Conservation (phyloP, 2,888 invertebrate species). For the Dicyrtomina minuta region DNA sequence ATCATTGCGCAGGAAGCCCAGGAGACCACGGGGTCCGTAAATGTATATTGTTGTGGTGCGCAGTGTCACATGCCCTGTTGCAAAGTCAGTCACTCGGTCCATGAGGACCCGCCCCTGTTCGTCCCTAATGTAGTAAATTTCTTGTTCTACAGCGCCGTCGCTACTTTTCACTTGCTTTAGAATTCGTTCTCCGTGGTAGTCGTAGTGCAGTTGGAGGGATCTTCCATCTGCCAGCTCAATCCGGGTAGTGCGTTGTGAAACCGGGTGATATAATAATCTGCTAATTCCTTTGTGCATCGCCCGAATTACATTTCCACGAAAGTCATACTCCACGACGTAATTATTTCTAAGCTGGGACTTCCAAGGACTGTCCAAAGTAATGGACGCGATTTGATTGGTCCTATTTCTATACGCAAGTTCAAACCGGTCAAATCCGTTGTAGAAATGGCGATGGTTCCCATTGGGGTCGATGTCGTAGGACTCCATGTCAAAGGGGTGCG, state of each 20-base stretch:
- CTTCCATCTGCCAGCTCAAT: slow-evolving; percentile 33
- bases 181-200: slow-evolving; percentile 38
- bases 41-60: slow-evolving; percentile 23
- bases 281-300: too few relatives aligned
- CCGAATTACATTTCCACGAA: slow-evolving; percentile 43
- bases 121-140: slow-evolving; percentile 39
- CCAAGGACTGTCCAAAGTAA: neutral
- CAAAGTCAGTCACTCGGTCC: slow-evolving; percentile 20
- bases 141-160: too few relatives aligned
- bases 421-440: slow-evolving; percentile 39
- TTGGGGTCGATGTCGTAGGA: slow-evolving; percentile 41
- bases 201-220: slow-evolving; percentile 25
- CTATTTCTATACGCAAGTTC: slow-evolving; percentile 30
- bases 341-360: neutral
- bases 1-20: slow-evolving; percentile 37
- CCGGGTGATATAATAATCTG: slow-evolving; percentile 46
- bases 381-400: slow-evolving; percentile 2
- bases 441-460: slow-evolving; percentile 40
- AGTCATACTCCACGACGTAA: slow-evolving; percentile 40
- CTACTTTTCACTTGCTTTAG: too few relatives aligned
- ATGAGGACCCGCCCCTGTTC: slow-evolving; percentile 29
- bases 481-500: slow-evolving; percentile 34
- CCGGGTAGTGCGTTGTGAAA: slow-evolving; percentile 14
- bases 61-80: neutral
- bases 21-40: slow-evolving; percentile 37